Evolutionary conservation across 2,113 vertebrate species (phyloP).

Genomic region (Vicugna pacos): DNA sequence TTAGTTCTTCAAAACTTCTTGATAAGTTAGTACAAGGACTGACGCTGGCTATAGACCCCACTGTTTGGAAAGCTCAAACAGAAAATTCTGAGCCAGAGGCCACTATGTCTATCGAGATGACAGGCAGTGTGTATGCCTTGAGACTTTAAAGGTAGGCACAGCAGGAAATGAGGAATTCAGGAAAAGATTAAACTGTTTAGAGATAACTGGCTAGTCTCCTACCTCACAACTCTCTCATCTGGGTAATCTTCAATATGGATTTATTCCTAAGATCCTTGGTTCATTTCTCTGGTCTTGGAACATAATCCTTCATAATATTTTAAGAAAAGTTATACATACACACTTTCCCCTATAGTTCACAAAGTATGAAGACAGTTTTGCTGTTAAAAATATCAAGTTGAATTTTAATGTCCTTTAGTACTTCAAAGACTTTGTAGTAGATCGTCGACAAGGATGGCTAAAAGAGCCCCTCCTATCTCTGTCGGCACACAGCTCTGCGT

Average conservation of each 20-base stretch:
- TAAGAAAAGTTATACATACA: not conserved
- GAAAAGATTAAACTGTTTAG: constrained; percentile 56
- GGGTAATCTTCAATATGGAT: not conserved
- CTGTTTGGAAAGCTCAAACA: constrained; percentile 31
- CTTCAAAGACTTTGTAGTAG: not conserved
- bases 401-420: not conserved
- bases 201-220: constrained; percentile 39
- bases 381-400: not conserved
- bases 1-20: constrained; percentile 54
- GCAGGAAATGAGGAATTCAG: constrained; percentile 55
- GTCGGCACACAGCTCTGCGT: not conserved
- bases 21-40: constrained; percentile 27
- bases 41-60: not conserved
- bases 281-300: not conserved
- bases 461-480: not conserved
- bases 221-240: constrained; percentile 19
- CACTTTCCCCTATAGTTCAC: not conserved
- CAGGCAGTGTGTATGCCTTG: not conserved
- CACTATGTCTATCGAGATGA: constrained; percentile 46
- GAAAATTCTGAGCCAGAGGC: constrained; percentile 55
- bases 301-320: constrained; percentile 18
- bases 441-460: not conserved
- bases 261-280: constrained; percentile 12
- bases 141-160: constrained; percentile 53
- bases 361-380: not conserved